Base-by-base conservation (phyloP, 1,140 invertebrate genomes). In the Mizuhopecten yessoensis region DNA sequence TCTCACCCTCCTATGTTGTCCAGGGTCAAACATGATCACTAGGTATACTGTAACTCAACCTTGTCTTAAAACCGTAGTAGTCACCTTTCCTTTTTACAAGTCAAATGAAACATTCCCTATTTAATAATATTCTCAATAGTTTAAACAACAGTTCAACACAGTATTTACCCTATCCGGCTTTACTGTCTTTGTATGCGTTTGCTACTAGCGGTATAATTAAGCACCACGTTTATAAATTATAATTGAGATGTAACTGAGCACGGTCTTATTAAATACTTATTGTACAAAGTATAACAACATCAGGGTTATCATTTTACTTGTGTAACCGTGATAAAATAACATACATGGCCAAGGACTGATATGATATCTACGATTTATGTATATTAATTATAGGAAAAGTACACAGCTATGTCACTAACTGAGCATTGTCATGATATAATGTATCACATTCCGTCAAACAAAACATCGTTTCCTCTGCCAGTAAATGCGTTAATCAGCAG, bases 1-100 rank as follows among this genome's bases (percentile, higher is more conserved):
- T 75, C 57, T 75, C 57, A 75, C 57, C 57, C 57, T 75, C 57
- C 57, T 75, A 75, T 75, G 57, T n/a, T 75, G 57, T n/a, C 57
- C 57, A 75, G 57, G 57, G 57, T 75, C 57, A 75, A 1, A 5
- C n/a, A 75, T 75, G 57, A 75, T 75, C n/a, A 75, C 57, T 75
- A 29, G 57, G 23, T 75, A 75, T 75, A n/a, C n/a, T 29, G 57
- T 75, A 75, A 75, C 11, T 29, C 57, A 75, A 75, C 57, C 57
- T 75, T 75, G 57, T 75, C n/a, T 75, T 75, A n/a, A 75, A 75
- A 7, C 5, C n/a, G n/a, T 75, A 2, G 1, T 29, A 29, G 23
- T 75, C 57, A 75, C 57, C 57, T 75, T 75, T 75, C n/a, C 57
- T 17, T 75, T 75, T n/a, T 29, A 75, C 57, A 75, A 75, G 17